These are phyloP conservation scores for Micrasema minimum DNA, from an alignment of 1,140 invertebrate species.

Conservation along the genomic window DNA sequence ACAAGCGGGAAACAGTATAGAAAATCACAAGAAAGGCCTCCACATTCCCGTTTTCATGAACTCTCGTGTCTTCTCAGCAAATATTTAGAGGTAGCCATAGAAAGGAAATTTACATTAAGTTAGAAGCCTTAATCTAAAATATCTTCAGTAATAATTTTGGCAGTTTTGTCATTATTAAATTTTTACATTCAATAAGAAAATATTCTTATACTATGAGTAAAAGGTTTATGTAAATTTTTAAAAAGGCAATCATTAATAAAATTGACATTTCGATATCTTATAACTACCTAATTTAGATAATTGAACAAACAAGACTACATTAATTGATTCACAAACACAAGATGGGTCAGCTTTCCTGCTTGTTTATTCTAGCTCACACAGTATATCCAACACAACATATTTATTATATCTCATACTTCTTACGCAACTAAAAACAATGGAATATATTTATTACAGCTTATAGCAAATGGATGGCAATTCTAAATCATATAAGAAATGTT, in stretches of 20 bases:
- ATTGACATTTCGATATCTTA: constrained; percentile 19
- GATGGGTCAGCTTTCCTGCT: constrained; percentile 14
- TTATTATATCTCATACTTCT: constrained; percentile 54
- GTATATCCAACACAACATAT: constrained; percentile 41
- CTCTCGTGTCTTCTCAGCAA: too few relatives aligned
- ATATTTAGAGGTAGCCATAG: too few relatives aligned
- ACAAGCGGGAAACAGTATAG: too few relatives aligned
- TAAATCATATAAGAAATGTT: constrained; percentile 40
- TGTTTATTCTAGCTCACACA: not conserved
- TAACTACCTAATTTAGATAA: not conserved
- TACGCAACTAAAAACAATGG: constrained; percentile 64
- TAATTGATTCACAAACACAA: constrained; percentile 5
- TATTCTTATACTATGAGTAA: constrained; percentile 29
- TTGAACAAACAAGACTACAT: not conserved
- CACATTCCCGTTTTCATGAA: too few relatives aligned
- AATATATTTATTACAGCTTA: constrained; percentile 58
- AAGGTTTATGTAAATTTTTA: constrained; percentile 20
- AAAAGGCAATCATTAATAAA: not conserved
- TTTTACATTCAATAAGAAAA: not conserved
- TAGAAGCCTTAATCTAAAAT: constrained; percentile 44
- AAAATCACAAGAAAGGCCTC: too few relatives aligned
- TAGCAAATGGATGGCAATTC: constrained; percentile 52
- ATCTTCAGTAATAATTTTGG: constrained; percentile 45
- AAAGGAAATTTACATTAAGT: constrained; percentile 38
- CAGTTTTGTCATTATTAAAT: constrained; percentile 42